Conservation (phyloP, 2,797 vertebrate genomes). For the Chaunax sp. region DNA sequence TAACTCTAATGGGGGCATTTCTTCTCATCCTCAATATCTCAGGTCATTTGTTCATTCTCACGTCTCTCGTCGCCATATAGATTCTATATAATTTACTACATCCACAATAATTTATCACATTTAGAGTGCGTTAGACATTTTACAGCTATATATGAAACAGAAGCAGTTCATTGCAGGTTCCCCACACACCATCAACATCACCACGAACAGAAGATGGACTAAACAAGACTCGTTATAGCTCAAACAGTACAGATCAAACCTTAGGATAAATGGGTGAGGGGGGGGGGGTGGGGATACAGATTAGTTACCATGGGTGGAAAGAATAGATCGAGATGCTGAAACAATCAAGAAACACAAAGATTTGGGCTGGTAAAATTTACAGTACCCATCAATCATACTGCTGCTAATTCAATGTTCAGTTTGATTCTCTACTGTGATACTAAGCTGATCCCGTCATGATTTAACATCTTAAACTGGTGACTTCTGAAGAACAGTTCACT, state of each 20-base stretch:
- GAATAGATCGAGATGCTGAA: neutral
- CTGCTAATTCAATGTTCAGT: neutral
- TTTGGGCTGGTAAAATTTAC: conserved; percentile 14
- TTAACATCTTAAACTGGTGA: neutral
- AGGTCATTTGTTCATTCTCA: conserved; percentile 2
- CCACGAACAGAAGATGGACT: conserved; percentile 8
- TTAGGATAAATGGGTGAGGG: neutral
- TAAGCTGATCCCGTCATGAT: neutral
- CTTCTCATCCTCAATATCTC: neutral
- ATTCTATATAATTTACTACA: conserved; percentile 37
- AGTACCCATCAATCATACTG: neutral
- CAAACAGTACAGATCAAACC: conserved; percentile 37
- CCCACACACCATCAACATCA: conserved; percentile 18
- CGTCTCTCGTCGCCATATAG: conserved; percentile 5
- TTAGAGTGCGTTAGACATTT: conserved; percentile 34
- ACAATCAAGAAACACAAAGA: neutral
- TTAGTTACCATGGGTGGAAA: conserved; percentile 8
- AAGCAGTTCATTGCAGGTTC: conserved; percentile 14
- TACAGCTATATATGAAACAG: conserved; percentile 26
- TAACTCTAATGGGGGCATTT: neutral
- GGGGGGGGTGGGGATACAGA: neutral
- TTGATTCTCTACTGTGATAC: conserved; percentile 1
- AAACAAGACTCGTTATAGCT: conserved; percentile 8
- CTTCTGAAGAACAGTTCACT: too few relatives aligned
- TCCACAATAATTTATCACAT: conserved; percentile 31